Evolutionary conservation across 2,888 invertebrate species (phyloP).

Genomic region (Antheraea assamensis): DNA sequence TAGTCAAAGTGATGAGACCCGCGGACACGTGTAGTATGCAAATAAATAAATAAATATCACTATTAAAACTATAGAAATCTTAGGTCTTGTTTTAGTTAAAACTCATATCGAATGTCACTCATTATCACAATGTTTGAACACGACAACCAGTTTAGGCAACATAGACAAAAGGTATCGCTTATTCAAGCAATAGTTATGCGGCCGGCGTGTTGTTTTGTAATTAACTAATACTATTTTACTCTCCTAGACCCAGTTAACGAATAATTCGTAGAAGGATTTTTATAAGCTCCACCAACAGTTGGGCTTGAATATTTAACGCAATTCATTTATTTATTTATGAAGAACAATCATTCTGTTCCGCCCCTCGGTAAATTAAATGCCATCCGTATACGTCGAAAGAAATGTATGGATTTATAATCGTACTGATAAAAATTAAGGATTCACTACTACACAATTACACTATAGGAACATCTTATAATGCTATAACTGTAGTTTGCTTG

Average conservation of each 20-base stretch:
- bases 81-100: neutral
- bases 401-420: no score
- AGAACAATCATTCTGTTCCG: no score
- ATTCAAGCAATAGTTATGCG: slow-evolving; percentile 14
- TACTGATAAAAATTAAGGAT: no score
- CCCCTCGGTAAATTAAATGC: no score
- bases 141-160: neutral
- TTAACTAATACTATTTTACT: slow-evolving; percentile 12
- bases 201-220: slow-evolving; percentile 12
- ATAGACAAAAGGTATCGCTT: slow-evolving; percentile 4
- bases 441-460: no score
- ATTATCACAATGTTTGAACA: slow-evolving; percentile 2
- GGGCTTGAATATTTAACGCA: neutral
- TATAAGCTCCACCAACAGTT: neutral
- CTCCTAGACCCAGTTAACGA: neutral
- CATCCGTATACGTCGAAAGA: no score
- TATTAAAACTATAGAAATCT: neutral
- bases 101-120: neutral
- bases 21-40: neutral
- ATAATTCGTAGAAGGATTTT: neutral
- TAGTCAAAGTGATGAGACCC: neutral
- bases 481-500: no score
- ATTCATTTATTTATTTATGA: no score
- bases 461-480: no score
- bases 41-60: neutral